phyloP scores from a whole-genome alignment of 2,113 vertebrate species.

The Spheniscus mendiculus region DNA sequence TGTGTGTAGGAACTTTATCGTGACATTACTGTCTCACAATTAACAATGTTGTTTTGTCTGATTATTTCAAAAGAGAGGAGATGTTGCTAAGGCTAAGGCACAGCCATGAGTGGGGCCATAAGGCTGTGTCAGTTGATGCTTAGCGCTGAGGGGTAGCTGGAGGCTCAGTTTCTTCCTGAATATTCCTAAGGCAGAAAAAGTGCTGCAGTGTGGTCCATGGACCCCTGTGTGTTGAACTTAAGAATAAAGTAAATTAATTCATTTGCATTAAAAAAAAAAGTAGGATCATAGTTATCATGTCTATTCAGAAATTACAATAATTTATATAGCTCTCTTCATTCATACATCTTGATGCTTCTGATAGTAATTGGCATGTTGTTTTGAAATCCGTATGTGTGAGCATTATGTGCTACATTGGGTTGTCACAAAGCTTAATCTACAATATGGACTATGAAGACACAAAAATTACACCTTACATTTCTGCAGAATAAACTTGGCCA shows the following conservation, averaged over 20 bases:
- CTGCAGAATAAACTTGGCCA: not conserved
- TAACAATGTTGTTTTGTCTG: not conserved
- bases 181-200: not conserved
- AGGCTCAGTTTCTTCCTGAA: not conserved
- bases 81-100: not conserved
- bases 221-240: not conserved
- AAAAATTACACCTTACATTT: not conserved
- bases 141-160: not conserved
- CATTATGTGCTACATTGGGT: not conserved
- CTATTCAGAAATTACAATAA: not conserved
- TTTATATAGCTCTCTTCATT: not conserved
- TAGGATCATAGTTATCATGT: not conserved
- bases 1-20: not conserved
- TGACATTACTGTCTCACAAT: not conserved
- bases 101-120: not conserved
- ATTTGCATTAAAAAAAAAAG: not conserved
- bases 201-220: not conserved
- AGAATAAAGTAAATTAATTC: not conserved
- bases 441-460: not conserved
- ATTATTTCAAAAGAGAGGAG: not conserved
- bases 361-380: not conserved
- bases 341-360: not conserved
- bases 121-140: not conserved
- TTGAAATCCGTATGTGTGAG: not conserved
- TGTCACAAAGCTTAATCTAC: not conserved